Base-by-base conservation (phyloP, 64 coral and sea anemone species). In the Acropora tenuis region DNA sequence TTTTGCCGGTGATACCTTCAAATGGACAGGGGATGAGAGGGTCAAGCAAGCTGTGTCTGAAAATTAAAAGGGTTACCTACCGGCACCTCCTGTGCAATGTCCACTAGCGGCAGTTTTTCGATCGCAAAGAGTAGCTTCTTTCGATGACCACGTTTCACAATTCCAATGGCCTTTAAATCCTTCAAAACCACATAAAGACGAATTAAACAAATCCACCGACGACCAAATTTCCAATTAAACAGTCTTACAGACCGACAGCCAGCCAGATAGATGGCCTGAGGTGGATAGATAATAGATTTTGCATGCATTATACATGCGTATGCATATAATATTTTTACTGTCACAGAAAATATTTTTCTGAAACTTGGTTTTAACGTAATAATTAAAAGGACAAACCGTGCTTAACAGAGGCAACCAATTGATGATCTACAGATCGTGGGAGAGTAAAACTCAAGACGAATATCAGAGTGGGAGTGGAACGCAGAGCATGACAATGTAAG, bases 51-150 rank as follows among this genome's bases (percentile, higher is more conserved):
- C 19, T 12, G 13, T 40, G 59, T 3, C 10, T 11, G 11, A 58
- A 53, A 20, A 41, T 57, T 19, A 8, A 16, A 55, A 53, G 7
- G 1, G 11, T 53, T 11, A 90, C 86, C 88, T 89, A 98, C 97
- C 84, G 97, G 97, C 47, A 98, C 93, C 30, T 92, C 89, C 59
- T 98, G 89, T 46, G 93, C 94, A 17, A 98, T 96, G 15, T 96
- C 94, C 18, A 93, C 3, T 8, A 74, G 16, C 11, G 97, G 97
- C 18, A 98, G 91, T 87, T 91, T 90, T 45, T 88, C 92, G n/a
- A 98, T 93, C 5, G 85, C 83, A 75, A 74, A 82, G 16, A 90
- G 43, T 47, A 98, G 49, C 68, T 78, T 95, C 41, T 93, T 89
- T 41, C 94, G 83, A 75, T 98, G 97, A 9, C 97, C 97, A 52